Base-by-base conservation (phyloP, 2,888 invertebrate genomes). In the Phengaris alcon region DNA sequence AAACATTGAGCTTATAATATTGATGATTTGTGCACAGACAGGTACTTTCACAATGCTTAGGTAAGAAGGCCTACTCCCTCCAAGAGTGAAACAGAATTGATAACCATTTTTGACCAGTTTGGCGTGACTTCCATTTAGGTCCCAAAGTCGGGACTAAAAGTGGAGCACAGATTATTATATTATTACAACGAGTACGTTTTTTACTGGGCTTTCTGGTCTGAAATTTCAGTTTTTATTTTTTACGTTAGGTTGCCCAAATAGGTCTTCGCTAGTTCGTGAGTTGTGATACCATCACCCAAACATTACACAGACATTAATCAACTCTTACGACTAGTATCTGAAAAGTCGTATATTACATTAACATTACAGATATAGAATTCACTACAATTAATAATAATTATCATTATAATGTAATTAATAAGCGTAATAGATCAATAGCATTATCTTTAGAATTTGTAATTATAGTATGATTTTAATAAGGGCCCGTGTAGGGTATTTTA, bases 361-460 rank as follows among this genome's bases (percentile, higher is more conserved):
- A 92, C 86, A 84, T 90, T 91, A 90, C 84, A 86, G 84, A 84
- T 89, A 88, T 83, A 87, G 87, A 89, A 87, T 86, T 90, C 75
- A 70, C 70, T 90, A 91, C 87, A 88, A 86, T 89, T 88, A 87
- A 86, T 79, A 78, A 77, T 80, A 80, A 80, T 78, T 79, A 81
- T 79, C 78, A 79, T 84, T 86, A 86, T 87, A 89, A 89, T 89
- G 88, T 90, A 90, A 90, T 92, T 93, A 93, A 93, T 93, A 93
- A 93, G 93, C 93, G 93, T 93, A 93, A 90, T 93, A 93, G 93
- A 93, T 92, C 89, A 91, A 92, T 88, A 91, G 91, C 91, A 90
- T 90, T 89, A 84, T 90, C 89, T 88, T 85, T 85, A 55, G 35
- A 82, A 81, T 82, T 81, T 79, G 79, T 83, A 84, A 74, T 74